Conservation (phyloP, 1,140 invertebrate genomes). For the Aphelinus certus region DNA sequence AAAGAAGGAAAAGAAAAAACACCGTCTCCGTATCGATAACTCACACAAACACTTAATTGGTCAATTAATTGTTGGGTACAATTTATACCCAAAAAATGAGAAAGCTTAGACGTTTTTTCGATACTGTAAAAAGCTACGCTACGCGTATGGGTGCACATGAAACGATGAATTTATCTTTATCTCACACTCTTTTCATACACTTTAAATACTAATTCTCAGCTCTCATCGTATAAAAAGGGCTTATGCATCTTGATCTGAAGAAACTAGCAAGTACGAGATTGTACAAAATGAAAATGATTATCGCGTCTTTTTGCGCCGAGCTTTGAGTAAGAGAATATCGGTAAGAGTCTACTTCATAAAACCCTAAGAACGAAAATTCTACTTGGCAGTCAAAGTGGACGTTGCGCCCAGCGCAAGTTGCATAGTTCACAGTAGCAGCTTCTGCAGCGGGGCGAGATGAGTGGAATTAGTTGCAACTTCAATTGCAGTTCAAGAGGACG, state of each 20-base stretch:
- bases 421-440: conserved; percentile 51
- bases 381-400: conserved; percentile 65
- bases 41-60: conserved; percentile 54
- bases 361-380: conserved; percentile 55
- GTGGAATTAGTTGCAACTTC: conserved; percentile 40
- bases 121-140: conserved; percentile 29
- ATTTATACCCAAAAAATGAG: conserved; percentile 44
- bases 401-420: conserved; percentile 64
- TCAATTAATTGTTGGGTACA: conserved; percentile 45
- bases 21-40: conserved; percentile 49
- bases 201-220: background rate
- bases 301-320: background rate
- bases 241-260: background rate
- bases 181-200: background rate
- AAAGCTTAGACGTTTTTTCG: conserved; percentile 13
- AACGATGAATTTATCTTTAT: conserved; percentile 26
- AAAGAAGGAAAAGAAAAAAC: conserved; percentile 29
- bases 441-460: conserved; percentile 53
- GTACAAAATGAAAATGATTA: background rate
- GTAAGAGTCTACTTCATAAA: conserved; percentile 47
- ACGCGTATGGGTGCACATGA: conserved; percentile 14
- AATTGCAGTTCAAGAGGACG: conserved; percentile 41
- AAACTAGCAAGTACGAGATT: conserved; percentile 13
- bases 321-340: background rate
- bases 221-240: conserved; percentile 26